Evolutionary conservation across 2,888 invertebrate genomes (phyloP).

Genomic region (Pristionchus fissidentatus): DNA sequence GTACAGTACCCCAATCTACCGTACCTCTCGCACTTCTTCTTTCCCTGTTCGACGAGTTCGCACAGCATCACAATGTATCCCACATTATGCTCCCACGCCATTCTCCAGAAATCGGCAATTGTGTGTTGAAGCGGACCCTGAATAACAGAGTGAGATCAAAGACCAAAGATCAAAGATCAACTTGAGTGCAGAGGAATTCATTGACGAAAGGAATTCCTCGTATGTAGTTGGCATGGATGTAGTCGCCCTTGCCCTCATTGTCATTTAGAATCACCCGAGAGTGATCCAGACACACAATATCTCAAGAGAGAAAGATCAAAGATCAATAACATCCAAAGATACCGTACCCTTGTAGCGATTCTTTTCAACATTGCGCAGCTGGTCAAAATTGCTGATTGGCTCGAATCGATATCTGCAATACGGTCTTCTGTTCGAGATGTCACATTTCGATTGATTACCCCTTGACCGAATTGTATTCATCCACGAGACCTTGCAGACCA

Average conservation of each 20-base stretch:
- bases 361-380: neutral
- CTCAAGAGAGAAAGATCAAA: neutral
- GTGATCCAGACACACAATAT: neutral
- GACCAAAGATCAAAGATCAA: neutral
- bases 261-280: neutral
- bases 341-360: slow-evolving; percentile 5
- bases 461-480: neutral
- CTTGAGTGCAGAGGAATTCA: slow-evolving; percentile 6
- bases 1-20: neutral
- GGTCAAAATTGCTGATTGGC: neutral
- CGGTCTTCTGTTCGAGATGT: neutral
- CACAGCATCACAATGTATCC: slow-evolving; percentile 57
- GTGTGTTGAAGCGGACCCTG: slow-evolving; percentile 62
- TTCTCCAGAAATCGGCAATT: slow-evolving; percentile 62
- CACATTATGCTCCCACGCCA: slow-evolving; percentile 57
- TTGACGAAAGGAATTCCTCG: neutral
- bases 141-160: neutral
- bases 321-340: neutral
- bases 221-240: slow-evolving; percentile 18
- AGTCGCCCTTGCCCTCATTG: neutral
- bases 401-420: neutral
- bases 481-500: neutral
- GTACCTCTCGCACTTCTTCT: slow-evolving; percentile 48
- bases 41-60: slow-evolving; percentile 53
- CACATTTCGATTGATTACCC: neutral